phyloP scores from a whole-genome alignment of 2,797 vertebrate species.

The Australoheros facetus region DNA sequence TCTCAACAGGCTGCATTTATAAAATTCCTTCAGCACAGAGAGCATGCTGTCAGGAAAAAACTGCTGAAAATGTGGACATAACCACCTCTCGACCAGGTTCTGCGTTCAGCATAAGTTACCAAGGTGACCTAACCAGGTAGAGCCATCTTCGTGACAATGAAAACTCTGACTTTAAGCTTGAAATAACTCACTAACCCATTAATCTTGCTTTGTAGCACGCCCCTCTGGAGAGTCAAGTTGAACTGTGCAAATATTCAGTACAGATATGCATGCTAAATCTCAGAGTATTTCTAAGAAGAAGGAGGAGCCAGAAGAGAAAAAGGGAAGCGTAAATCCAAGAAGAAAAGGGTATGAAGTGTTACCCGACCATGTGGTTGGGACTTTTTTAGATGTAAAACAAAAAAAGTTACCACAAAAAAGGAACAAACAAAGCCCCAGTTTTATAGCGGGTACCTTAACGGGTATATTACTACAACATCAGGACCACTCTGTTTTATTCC shows the following conservation, averaged over 20 bases:
- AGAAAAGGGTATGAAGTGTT: neutral
- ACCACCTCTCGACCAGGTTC: neutral
- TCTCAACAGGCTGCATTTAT: neutral
- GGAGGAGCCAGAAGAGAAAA: neutral
- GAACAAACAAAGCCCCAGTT: neutral
- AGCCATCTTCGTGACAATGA: neutral
- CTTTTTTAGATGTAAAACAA: constrained; percentile 22
- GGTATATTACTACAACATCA: neutral
- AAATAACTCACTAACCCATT: neutral
- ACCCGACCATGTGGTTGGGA: neutral
- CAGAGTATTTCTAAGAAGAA: constrained; percentile 18
- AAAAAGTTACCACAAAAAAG: neutral
- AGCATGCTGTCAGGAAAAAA: neutral
- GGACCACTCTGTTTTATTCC: neutral
- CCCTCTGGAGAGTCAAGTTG: neutral
- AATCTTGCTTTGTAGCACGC: neutral
- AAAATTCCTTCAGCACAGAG: neutral
- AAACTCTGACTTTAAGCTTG: neutral
- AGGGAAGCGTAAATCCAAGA: neutral
- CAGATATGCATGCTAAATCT: neutral
- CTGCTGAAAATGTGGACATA: neutral
- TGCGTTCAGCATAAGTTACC: neutral
- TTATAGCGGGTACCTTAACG: neutral
- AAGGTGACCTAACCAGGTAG: neutral
- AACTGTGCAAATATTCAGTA: neutral